phyloP scores from a whole-genome alignment of 2,113 vertebrate species.

The Centropus unirufus region DNA sequence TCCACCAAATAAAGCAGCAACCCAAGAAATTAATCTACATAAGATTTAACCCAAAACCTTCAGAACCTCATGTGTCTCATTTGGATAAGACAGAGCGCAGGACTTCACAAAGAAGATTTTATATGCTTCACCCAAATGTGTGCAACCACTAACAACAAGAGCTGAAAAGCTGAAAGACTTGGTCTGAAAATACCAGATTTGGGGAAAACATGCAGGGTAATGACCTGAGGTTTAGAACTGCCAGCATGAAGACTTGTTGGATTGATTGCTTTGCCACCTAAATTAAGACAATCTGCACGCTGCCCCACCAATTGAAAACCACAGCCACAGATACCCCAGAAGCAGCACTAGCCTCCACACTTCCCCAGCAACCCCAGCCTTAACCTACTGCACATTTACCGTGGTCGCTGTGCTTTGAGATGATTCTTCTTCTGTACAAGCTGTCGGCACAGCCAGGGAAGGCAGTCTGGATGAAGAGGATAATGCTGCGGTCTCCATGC shows the following conservation, averaged over 20 bases:
- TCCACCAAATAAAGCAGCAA: not conserved
- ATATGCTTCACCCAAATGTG: not conserved
- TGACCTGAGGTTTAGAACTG: not conserved
- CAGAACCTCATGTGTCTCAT: not conserved
- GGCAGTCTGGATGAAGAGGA: conserved; percentile 68
- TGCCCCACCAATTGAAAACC: not conserved
- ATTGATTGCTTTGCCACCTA: rapidly evolving
- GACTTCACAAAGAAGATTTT: not conserved
- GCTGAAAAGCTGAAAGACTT: not conserved
- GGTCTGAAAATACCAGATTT: not conserved
- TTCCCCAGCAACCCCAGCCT: not conserved
- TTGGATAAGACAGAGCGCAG: not conserved
- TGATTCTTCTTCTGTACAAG: conserved; percentile 73
- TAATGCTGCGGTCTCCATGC: conserved; percentile 58
- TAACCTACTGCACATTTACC: conserved; percentile 60
- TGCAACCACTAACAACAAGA: not conserved
- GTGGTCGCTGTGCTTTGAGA: conserved; percentile 65
- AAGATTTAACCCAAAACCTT: not conserved
- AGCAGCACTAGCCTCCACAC: not conserved
- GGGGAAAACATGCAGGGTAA: not conserved
- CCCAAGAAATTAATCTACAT: not conserved
- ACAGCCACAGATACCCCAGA: not conserved
- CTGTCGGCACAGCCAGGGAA: conserved; percentile 68
- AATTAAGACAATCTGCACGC: not conserved
- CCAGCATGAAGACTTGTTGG: not conserved